Base-by-base conservation (phyloP, 2,113 vertebrate species). In the Eleginops maclovinus region DNA sequence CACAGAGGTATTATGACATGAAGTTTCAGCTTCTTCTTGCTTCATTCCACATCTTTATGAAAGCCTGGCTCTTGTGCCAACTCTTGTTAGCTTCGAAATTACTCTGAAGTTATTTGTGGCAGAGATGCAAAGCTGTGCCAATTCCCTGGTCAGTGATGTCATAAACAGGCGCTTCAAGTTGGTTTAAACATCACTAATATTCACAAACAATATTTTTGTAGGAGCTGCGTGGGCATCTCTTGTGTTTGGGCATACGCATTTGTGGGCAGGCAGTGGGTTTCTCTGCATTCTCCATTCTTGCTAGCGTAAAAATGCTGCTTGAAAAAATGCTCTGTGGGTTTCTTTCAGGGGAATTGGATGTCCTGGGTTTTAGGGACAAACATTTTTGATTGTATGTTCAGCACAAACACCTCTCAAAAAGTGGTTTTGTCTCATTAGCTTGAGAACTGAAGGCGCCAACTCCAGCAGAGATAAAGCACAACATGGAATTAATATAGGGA, bases 111-210 rank as follows among this genome's bases (percentile, higher is more conserved):
- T 86, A 81, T 86, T 83, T 90, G 83, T 67, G 78, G 72, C 81
- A 63, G 77, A 4, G 21, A 47, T 46, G 49, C 19, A 4, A 79
- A 60, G 46, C 40, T 0, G 28, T 59, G 79, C 81, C 82, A 88
- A 66, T 47, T 83, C 66, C 70, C 66, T 62, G 85, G 87, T 81
- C 65, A 50, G 56, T 26, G 55, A 55, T 83, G 83, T 87, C 79
- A 85, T 72, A 84, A 75, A 59, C 60, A 71, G 11, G 60, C 26
- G 9, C 70, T 71, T 56, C 3, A 85, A 70, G 82, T 85, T 44
- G 75, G 44, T 84, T 81, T 84, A 53, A 72, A 81, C 63, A 77
- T 90, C 79, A 84, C 87, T 87, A 87, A 77, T 75, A 79, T 84
- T 83, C 79, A 70, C 79, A 88, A 84, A 84, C 55, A 79, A 74